Evolutionary conservation across 64 coral and sea anemone species (phyloP).

Genomic region (Montipora capricornis): DNA sequence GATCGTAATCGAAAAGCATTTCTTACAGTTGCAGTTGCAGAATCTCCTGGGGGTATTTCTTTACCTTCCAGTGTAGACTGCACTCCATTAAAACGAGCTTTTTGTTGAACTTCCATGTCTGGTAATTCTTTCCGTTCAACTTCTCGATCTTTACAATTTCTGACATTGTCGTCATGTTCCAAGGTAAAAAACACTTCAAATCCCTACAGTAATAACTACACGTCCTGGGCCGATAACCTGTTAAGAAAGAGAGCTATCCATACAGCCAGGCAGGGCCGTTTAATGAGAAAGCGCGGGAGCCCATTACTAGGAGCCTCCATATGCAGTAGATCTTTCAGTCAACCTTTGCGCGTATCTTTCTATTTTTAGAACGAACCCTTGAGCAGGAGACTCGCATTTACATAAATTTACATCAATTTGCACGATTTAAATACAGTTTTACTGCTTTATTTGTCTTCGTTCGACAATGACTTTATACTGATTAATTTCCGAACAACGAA

Average conservation of each 20-base stretch:
- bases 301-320: too few species aligned
- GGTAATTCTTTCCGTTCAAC: conserved; percentile 53
- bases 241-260: background rate
- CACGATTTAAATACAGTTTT: too few species aligned
- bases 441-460: too few species aligned
- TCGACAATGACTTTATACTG: too few species aligned
- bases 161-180: background rate
- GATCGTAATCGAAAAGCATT: conserved; percentile 57
- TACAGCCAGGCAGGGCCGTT: background rate
- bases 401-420: too few species aligned
- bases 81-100: conserved; percentile 59
- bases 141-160: conserved; percentile 40
- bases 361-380: too few species aligned
- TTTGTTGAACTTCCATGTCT: conserved; percentile 55
- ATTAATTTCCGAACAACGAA: too few species aligned
- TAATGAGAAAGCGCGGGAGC: background rate
- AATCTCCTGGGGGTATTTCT: conserved; percentile 19
- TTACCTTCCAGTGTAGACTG: conserved; percentile 35
- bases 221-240: conserved; percentile 53
- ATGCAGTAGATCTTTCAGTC: too few species aligned
- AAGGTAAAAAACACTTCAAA: background rate
- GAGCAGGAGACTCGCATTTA: too few species aligned
- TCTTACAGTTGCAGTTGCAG: conserved; percentile 13
- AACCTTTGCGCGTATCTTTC: too few species aligned
- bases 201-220: background rate